Evolutionary conservation across 2,797 vertebrate genomes (phyloP).

Genomic region (Danionella dracula): DNA sequence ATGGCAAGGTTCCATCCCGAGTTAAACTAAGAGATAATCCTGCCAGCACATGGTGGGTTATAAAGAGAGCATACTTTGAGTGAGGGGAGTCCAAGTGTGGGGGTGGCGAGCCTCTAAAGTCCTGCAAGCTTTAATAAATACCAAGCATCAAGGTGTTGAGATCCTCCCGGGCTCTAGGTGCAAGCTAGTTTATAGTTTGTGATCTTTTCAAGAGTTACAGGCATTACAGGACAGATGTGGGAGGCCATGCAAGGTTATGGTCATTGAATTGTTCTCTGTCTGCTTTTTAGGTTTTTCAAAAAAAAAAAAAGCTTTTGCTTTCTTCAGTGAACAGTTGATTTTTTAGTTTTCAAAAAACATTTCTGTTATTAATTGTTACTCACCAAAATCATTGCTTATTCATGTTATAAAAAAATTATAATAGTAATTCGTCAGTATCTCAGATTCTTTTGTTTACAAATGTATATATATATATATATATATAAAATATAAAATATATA

Average conservation of each 20-base stretch:
- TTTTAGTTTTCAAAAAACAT: no score
- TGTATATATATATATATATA: no score
- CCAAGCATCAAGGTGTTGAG: conserved; percentile 1
- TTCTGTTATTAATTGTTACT: no score
- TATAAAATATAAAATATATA: no score
- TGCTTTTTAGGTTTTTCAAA: no score
- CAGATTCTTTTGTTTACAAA: no score
- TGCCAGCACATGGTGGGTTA: conserved; percentile 29
- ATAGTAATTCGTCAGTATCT: no score
- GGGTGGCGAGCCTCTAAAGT: neutral
- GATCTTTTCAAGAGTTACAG: neutral
- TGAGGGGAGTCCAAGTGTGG: neutral
- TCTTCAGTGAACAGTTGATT: no score
- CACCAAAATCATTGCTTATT: no score
- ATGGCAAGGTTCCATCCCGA: conserved; percentile 28
- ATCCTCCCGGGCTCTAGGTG: neutral
- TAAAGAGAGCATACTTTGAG: conserved; percentile 4
- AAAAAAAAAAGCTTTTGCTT: no score
- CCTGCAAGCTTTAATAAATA: neutral
- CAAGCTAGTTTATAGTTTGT: neutral
- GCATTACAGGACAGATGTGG: neutral
- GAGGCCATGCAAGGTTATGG: neutral
- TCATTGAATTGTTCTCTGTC: no score
- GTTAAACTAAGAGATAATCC: conserved; percentile 35
- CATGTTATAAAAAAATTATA: no score